Base-by-base conservation (phyloP, 2,113 vertebrate species). In the Syrrhaptes paradoxus region DNA sequence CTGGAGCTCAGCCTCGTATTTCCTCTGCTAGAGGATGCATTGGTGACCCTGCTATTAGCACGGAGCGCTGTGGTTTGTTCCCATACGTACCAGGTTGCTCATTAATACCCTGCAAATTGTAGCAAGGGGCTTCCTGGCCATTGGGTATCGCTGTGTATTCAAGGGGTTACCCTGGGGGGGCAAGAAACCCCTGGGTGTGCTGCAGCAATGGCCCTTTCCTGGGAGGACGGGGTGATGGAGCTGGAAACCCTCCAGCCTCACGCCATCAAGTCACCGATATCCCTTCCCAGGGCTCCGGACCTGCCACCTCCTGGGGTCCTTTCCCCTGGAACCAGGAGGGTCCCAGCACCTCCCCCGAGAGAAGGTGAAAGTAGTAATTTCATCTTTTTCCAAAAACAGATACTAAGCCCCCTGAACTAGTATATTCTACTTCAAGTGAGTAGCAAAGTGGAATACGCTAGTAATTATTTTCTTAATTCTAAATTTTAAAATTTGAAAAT, bases 71-170 rank as follows among this genome's bases (percentile, higher is more conserved):
- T 26, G 76, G 52, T 77, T 93, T 89, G 81, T 92, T 90, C 94
- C 95, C 86, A 87, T 94, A 90, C 85, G 91, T 68, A 92, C 94
- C 87, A 66, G 80, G 83, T 85, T 96, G 73, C 68, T 97, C 95
- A 77, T 67, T 32, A 59, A 93, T 89, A 95, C 87, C 49, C 87
- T 46, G 82, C 54, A 17, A 72, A 77, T 26, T 32, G 43, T 49
- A 59, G 89, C 8, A 24, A 54, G 84, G 90, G 76, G 46, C 71
- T 61, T 71, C 92, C 89, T 66, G 82, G 76, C 68, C 84, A 6
- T 5, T 7, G n/a, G 61, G 67, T 25, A 92, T 83, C 62, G 2
- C 18, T 10, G 51, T 19, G 21, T 48, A 36, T 76, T 80, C 73
- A 26, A 54, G 67, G 52, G 32, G 46, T 36, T 75, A 49, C 67